Percentiles rank a stretch among this genome's conserved stretches.
phyloP scores from a whole-genome alignment of 2,888 invertebrate genomes.

The Acanthacorydalis orientalis region DNA sequence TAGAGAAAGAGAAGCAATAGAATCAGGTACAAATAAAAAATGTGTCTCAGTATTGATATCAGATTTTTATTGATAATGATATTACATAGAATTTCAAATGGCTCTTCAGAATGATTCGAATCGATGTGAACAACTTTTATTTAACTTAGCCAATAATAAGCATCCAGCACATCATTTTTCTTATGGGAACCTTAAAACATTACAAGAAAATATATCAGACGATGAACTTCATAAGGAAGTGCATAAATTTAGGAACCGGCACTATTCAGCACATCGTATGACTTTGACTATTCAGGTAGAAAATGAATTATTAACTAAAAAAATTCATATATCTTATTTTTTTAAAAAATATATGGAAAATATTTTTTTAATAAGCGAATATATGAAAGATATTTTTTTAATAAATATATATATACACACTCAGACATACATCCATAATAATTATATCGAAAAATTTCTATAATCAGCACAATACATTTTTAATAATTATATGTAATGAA shows the following conservation, averaged over 20 bases:
- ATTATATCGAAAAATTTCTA: too few relatives aligned
- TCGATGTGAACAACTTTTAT: constrained; percentile 61
- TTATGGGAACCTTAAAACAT: constrained; percentile 68
- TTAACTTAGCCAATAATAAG: constrained; percentile 43
- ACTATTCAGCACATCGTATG: constrained; percentile 82
- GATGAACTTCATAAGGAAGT: constrained; percentile 49
- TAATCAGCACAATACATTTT: too few relatives aligned
- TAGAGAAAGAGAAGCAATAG: constrained; percentile 73
- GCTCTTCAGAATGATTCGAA: constrained; percentile 55
- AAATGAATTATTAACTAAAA: not conserved
- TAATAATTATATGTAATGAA: too few relatives aligned
- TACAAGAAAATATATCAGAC: constrained; percentile 49
- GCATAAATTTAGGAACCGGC: constrained; percentile 54
- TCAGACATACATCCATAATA: too few relatives aligned
- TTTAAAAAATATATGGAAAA: too few relatives aligned
- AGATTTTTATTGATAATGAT: not conserved
- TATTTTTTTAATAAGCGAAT: too few relatives aligned
- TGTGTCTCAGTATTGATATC: not conserved
- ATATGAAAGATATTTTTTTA: too few relatives aligned
- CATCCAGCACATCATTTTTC: constrained; percentile 68
- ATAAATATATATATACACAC: not conserved
- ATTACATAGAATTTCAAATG: constrained; percentile 58
- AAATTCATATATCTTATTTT: not conserved
- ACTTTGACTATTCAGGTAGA: constrained; percentile 45
- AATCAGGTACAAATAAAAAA: constrained; percentile 45